Conservation (phyloP, 2,113 vertebrate species). For the Brachyhypopomus gauderio region DNA sequence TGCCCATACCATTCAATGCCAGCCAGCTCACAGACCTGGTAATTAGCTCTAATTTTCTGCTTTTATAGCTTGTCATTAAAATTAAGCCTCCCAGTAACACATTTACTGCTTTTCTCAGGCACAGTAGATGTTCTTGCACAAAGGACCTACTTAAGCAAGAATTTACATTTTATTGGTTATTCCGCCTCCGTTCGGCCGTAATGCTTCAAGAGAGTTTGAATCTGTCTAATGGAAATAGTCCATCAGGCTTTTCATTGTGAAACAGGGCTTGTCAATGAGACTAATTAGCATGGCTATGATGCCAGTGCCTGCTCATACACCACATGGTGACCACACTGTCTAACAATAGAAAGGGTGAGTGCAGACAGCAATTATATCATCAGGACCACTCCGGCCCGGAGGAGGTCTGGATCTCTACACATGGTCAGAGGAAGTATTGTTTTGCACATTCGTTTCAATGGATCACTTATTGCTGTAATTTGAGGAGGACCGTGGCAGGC, state of each 20-base stretch:
- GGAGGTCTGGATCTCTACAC: conserved; percentile 44
- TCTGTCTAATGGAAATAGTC: conserved; percentile 25
- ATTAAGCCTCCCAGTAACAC: conserved; percentile 53
- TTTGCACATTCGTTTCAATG: conserved; percentile 50
- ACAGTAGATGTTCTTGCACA: conserved; percentile 45
- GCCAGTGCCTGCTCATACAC: conserved; percentile 26
- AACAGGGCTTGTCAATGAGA: conserved; percentile 34
- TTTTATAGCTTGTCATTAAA: conserved; percentile 58
- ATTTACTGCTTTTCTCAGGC: conserved; percentile 48
- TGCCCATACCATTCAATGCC: conserved; percentile 36
- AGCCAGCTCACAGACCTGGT: conserved; percentile 37
- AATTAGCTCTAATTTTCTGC: conserved; percentile 58
- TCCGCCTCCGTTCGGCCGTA: conserved; percentile 13
- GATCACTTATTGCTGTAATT: conserved; percentile 55
- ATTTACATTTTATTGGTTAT: conserved; percentile 51
- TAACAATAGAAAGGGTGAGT: conserved; percentile 43
- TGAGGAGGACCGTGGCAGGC: conserved; percentile 44
- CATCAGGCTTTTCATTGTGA: conserved; percentile 36
- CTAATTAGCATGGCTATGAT: conserved; percentile 41
- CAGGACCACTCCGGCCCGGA: conserved; percentile 44
- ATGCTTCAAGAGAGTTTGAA: neutral
- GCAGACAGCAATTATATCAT: conserved; percentile 53
- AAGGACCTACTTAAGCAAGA: conserved; percentile 30
- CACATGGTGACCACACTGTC: conserved; percentile 44
- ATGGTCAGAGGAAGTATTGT: conserved; percentile 48